Percentiles rank a stretch among this genome's conserved stretches.
Evolutionary conservation across 2,797 vertebrate genomes (phyloP).

Genomic region (Sciaenops ocellatus): DNA sequence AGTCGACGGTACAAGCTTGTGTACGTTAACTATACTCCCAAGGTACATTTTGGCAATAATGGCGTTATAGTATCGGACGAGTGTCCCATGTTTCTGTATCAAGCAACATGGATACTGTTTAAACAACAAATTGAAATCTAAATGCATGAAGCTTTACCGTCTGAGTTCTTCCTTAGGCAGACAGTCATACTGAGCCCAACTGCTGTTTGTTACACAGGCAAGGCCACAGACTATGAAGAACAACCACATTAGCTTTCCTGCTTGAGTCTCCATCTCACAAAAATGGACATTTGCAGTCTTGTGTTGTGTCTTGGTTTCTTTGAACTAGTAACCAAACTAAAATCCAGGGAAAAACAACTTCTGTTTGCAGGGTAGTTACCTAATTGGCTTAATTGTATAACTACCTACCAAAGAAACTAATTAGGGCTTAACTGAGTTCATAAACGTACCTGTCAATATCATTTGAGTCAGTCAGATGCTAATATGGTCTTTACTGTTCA

Average conservation of each 20-base stretch:
- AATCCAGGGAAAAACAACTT: neutral
- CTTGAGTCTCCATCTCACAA: neutral
- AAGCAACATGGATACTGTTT: too few species aligned
- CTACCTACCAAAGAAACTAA: neutral
- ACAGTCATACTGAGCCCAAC: too few species aligned
- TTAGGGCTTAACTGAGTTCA: neutral
- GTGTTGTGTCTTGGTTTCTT: neutral
- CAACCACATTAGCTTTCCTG: neutral
- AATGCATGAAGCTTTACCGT: too few species aligned
- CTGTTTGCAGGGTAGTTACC: neutral
- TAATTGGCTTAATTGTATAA: neutral
- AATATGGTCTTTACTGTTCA: neutral
- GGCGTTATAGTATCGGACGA: too few species aligned
- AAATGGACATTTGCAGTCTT: neutral
- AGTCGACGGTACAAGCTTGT: too few species aligned
- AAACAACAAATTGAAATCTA: too few species aligned
- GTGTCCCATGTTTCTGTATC: too few species aligned
- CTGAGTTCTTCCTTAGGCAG: neutral
- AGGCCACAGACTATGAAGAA: neutral
- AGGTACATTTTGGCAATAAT: too few species aligned
- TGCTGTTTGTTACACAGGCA: too few species aligned
- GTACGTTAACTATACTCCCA: too few species aligned
- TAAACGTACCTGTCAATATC: neutral
- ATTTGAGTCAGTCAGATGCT: neutral
- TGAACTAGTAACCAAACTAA: neutral